A percentile compares a stretch with the other conserved stretches of the same genome.
These are phyloP conservation scores for Sebastes oblongus DNA, from an alignment of 2,797 vertebrate species.

Conservation along the genomic window DNA sequence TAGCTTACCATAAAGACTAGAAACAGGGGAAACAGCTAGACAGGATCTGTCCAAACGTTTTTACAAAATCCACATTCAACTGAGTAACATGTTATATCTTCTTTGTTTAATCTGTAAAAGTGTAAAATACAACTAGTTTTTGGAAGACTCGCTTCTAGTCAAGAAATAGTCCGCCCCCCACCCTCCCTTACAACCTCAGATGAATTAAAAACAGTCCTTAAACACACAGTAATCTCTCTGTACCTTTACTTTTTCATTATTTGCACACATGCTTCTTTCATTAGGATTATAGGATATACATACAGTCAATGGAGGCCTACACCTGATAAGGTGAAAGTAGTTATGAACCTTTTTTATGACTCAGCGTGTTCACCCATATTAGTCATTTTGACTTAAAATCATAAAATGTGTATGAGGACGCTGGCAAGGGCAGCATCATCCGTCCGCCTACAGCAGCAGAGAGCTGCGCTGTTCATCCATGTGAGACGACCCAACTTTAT, in stretches of 20 bases:
- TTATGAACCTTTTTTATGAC: not conserved
- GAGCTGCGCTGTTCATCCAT: conserved; percentile 47
- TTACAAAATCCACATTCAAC: not conserved
- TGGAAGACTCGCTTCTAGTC: not conserved
- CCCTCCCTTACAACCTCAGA: not conserved
- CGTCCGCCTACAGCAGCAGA: conserved; percentile 32
- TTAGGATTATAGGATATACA: not conserved
- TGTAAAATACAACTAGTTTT: not conserved
- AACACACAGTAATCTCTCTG: not conserved
- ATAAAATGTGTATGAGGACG: conserved; percentile 46
- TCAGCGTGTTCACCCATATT: conserved; percentile 15
- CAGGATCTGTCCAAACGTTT: not conserved
- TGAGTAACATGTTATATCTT: not conserved
- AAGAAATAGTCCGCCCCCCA: not conserved
- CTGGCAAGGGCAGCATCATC: conserved; percentile 33
- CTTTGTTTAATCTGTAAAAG: not conserved
- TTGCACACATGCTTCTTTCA: not conserved
- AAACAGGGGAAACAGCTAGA: not conserved
- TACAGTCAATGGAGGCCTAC: not conserved
- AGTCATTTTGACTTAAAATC: conserved; percentile 42
- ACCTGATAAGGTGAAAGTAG: not conserved
- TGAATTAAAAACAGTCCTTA: not conserved
- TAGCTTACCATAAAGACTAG: not conserved
- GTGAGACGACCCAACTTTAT: conserved; percentile 54
- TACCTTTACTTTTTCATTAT: not conserved